A percentile compares a stretch with the other conserved stretches of the same genome.
Evolutionary conservation across 2,888 invertebrate species (phyloP).

Genomic region (Macrostomum cliftonense): DNA sequence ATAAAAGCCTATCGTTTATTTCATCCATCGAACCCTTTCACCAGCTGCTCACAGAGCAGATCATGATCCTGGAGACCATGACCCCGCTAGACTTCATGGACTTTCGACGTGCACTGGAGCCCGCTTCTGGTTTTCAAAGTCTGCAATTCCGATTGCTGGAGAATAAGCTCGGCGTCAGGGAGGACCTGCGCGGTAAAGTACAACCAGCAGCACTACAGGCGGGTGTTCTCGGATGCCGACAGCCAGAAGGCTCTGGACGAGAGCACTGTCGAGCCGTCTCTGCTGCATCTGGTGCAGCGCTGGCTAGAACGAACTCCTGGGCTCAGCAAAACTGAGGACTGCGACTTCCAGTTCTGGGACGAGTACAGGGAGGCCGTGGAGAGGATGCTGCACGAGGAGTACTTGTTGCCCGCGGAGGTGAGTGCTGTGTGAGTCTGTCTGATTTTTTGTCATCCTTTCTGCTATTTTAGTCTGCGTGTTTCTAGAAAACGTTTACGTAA

Average conservation of each 20-base stretch:
- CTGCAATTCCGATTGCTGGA: slow-evolving; percentile 78
- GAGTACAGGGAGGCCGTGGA: slow-evolving; percentile 51
- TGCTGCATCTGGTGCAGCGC: slow-evolving; percentile 46
- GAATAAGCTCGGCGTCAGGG: slow-evolving; percentile 58
- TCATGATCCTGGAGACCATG: slow-evolving; percentile 93
- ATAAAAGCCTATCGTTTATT: no score
- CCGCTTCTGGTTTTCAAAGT: slow-evolving; percentile 94
- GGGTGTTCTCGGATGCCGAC: slow-evolving; percentile 52
- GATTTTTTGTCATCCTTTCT: no score
- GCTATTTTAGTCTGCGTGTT: no score
- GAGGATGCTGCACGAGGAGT: slow-evolving; percentile 45
- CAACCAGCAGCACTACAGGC: slow-evolving; percentile 66
- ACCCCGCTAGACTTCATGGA: slow-evolving; percentile 95
- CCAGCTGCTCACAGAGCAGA: slow-evolving; percentile 82
- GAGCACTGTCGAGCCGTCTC: slow-evolving; percentile 65
- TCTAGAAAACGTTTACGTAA: no score
- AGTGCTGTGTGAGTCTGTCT: slow-evolving; percentile 21
- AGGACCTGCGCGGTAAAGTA: slow-evolving; percentile 58
- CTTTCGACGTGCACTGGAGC: slow-evolving; percentile 65
- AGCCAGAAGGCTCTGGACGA: slow-evolving; percentile 46
- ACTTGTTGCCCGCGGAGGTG: slow-evolving; percentile 28
- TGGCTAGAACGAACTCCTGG: slow-evolving; percentile 92
- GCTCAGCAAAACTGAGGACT: slow-evolving; percentile 44
- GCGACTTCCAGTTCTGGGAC: slow-evolving; percentile 77
- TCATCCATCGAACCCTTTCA: no score